Conservation (phyloP, 2,113 vertebrate species). For the Seriola quinqueradiata region DNA sequence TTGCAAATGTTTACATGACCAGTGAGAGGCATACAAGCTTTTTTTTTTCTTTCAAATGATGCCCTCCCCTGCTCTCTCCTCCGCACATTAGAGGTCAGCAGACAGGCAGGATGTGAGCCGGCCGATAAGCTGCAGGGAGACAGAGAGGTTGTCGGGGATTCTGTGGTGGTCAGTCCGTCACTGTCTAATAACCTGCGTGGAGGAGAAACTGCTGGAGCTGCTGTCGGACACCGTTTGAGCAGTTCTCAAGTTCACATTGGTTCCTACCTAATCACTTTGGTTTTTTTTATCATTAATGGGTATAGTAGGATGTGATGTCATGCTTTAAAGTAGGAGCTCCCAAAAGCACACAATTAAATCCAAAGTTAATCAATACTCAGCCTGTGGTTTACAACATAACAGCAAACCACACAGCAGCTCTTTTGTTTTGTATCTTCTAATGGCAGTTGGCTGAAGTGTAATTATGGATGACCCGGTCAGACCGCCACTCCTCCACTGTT, state of each 20-base stretch:
- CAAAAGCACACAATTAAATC: slow-evolving; percentile 35
- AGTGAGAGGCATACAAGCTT: slow-evolving; percentile 61
- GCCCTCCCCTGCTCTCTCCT: slow-evolving; percentile 29
- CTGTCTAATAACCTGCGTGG: background rate
- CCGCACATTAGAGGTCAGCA: slow-evolving; percentile 72
- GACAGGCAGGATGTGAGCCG: slow-evolving; percentile 65
- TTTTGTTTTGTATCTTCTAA: background rate
- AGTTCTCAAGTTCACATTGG: background rate
- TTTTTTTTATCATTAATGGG: background rate
- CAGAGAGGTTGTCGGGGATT: slow-evolving; percentile 42
- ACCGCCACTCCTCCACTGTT: too few species aligned
- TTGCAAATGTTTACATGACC: slow-evolving; percentile 67
- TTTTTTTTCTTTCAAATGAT: slow-evolving; percentile 45
- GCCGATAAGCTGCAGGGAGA: slow-evolving; percentile 50
- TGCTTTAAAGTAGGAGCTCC: slow-evolving; percentile 24
- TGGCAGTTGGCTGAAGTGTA: background rate
- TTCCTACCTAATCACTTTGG: background rate
- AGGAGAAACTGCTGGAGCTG: background rate
- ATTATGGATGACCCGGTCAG: slow-evolving; percentile 23
- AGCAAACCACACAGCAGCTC: slow-evolving; percentile 6
- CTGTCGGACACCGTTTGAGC: background rate
- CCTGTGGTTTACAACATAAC: background rate
- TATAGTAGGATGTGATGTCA: slow-evolving; percentile 24
- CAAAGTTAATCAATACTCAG: slow-evolving; percentile 41
- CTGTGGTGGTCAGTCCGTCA: slow-evolving; percentile 23